Evolutionary conservation across 2,113 vertebrate genomes (phyloP).

Genomic region (Nothocercus nigrocapillus): DNA sequence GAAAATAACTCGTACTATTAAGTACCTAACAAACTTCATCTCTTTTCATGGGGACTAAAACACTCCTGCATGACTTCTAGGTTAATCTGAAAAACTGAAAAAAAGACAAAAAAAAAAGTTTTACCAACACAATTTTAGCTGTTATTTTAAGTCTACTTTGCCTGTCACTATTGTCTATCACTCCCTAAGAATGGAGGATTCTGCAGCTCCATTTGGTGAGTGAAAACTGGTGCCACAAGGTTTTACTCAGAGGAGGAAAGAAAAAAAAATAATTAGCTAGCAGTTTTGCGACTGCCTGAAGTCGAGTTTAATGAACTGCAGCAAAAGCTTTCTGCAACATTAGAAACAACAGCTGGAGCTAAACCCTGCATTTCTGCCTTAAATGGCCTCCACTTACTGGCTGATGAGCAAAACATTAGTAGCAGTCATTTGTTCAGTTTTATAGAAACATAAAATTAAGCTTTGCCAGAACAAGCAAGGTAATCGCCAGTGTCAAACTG

Average conservation of each 20-base stretch:
- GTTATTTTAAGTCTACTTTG: background rate
- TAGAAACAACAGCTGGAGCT: conserved; percentile 61
- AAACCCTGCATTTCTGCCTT: conserved; percentile 8
- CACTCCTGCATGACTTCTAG: background rate
- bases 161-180: background rate
- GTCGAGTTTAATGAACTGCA: conserved; percentile 72
- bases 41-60: background rate
- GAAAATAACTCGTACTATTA: background rate
- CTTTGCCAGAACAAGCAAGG: background rate
- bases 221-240: background rate
- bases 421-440: conserved; percentile 44
- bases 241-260: background rate
- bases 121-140: background rate
- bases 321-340: conserved; percentile 67
- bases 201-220: background rate
- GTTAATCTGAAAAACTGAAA: background rate
- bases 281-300: conserved; percentile 55
- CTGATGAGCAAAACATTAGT: conserved; percentile 52
- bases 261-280: conserved; percentile 45
- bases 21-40: background rate
- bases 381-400: conserved; percentile 37
- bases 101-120: background rate
- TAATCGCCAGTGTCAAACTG: conserved; percentile 1
- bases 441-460: conserved; percentile 4
- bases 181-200: background rate